These are phyloP conservation scores for Reinhardtius hippoglossoides DNA, from an alignment of 2,113 vertebrate species.

Conservation along the genomic window DNA sequence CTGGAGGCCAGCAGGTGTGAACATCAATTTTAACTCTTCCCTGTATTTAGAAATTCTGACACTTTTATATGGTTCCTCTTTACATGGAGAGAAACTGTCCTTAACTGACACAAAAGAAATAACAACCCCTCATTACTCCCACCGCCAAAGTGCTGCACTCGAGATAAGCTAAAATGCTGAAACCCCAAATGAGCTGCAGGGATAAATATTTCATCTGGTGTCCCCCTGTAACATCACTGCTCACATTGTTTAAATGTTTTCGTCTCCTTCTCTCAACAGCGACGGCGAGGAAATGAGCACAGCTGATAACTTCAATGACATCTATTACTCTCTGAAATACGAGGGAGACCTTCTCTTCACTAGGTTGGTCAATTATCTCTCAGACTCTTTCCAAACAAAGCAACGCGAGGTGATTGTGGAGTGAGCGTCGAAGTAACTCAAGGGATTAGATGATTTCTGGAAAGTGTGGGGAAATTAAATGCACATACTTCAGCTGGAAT, in stretches of 20 bases:
- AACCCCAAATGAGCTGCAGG: background rate
- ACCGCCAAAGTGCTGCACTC: background rate
- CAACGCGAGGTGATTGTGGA: background rate
- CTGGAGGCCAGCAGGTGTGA: slow-evolving; percentile 86
- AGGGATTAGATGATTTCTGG: background rate
- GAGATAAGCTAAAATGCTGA: slow-evolving; percentile 14
- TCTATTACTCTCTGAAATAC: slow-evolving; percentile 89
- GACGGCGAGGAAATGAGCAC: slow-evolving; percentile 90
- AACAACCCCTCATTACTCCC: background rate
- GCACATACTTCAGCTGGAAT: slow-evolving; percentile 2
- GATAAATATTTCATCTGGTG: background rate
- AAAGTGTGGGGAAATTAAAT: background rate
- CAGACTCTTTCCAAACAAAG: background rate
- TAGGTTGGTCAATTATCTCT: slow-evolving; percentile 80
- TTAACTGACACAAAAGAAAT: background rate
- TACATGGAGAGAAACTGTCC: background rate
- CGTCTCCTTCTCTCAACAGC: slow-evolving; percentile 74
- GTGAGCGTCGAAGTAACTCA: background rate
- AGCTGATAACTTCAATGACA: slow-evolving; percentile 87
- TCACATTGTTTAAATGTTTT: slow-evolving; percentile 7
- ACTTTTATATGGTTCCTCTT: background rate
- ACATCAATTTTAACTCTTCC: background rate
- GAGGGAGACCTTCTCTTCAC: slow-evolving; percentile 96
- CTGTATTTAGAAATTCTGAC: background rate
- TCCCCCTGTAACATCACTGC: background rate